These are phyloP conservation scores for Pseudocheirus occidentalis DNA, from an alignment of 2,797 vertebrate species.

Conservation along the genomic window DNA sequence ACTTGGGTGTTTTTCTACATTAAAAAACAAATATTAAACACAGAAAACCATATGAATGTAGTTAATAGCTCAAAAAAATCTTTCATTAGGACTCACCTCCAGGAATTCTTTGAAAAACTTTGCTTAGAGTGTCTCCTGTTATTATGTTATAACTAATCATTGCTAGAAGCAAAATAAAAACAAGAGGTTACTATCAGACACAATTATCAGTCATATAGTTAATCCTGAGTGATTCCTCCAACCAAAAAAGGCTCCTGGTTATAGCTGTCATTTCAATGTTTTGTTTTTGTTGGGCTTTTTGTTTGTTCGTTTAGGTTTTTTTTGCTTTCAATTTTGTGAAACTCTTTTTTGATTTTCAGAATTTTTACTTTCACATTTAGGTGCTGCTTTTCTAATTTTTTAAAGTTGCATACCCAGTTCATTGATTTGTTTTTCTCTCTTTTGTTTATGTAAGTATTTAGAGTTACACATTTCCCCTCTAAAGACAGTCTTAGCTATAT, in stretches of 20 bases:
- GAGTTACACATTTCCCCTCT: neutral
- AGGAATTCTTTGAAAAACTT: conserved; percentile 95
- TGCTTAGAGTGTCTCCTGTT: conserved; percentile 94
- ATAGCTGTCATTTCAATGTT: neutral
- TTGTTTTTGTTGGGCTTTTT: neutral
- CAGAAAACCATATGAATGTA: conserved; percentile 24
- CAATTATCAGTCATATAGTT: neutral
- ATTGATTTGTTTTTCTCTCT: neutral
- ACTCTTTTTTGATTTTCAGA: neutral
- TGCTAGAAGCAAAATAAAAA: conserved; percentile 85
- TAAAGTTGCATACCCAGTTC: neutral
- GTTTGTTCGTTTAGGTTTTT: neutral
- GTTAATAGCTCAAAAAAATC: conserved; percentile 9
- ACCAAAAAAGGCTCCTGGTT: neutral
- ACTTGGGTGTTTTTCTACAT: conserved; percentile 13
- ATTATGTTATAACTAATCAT: conserved; percentile 99
- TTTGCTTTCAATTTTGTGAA: neutral
- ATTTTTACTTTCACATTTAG: neutral
- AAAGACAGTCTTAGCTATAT: neutral
- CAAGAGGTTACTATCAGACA: neutral
- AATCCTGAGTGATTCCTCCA: neutral
- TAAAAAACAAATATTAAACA: conserved; percentile 15
- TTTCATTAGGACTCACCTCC: conserved; percentile 88
- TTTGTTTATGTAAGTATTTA: neutral
- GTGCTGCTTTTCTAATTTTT: neutral